Conservation (phyloP, 2,797 vertebrate genomes). For the Catharus ustulatus region DNA sequence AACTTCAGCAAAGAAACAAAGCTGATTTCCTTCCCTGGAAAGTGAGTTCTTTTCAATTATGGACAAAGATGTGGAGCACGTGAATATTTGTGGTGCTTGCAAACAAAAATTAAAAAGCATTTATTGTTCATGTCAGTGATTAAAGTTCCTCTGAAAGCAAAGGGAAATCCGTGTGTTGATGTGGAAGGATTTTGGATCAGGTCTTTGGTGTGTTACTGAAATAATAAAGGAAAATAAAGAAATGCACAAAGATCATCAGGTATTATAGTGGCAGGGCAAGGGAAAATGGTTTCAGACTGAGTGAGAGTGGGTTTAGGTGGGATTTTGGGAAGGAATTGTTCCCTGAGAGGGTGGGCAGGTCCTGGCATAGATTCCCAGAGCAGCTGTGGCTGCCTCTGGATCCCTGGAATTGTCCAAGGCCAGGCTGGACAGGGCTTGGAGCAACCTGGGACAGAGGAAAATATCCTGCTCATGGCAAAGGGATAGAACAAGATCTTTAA, state of each 20-base stretch:
- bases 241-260: not conserved
- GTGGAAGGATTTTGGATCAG: not conserved
- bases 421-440: not conserved
- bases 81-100: not conserved
- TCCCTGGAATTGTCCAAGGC: not conserved
- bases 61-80: not conserved
- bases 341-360: accelerated
- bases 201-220: not conserved
- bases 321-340: not conserved
- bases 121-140: not conserved
- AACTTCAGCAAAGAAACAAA: not conserved
- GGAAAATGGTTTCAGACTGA: not conserved
- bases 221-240: not conserved
- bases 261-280: too few species aligned
- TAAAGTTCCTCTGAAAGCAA: not conserved
- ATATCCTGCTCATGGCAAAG: not conserved
- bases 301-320: not conserved
- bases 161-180: not conserved
- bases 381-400: not conserved
- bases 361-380: not conserved
- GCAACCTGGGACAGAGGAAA: accelerated
- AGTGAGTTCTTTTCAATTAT: not conserved
- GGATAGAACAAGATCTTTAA: not conserved
- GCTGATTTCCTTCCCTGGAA: not conserved
- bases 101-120: too few species aligned